Conservation (phyloP, 2,888 invertebrate genomes). For the Drosophila subsilvestris region DNA sequence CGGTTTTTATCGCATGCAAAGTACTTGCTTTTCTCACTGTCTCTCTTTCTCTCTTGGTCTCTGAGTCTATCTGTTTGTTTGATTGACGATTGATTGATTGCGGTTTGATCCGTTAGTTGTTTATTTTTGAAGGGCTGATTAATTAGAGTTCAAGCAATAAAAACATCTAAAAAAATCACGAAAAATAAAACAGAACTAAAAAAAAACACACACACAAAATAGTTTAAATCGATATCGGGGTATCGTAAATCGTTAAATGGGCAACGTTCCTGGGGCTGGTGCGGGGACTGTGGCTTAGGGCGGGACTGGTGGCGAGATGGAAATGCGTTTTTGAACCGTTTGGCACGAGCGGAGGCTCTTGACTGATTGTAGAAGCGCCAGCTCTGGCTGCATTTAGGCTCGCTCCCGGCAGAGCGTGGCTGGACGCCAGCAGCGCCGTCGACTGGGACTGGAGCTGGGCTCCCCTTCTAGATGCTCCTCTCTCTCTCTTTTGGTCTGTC, state of each 20-base stretch:
- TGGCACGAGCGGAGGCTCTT: constrained; percentile 81
- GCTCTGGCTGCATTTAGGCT: constrained; percentile 79
- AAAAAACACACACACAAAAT: background rate
- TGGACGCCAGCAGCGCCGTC: constrained; percentile 20
- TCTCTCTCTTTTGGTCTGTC: background rate
- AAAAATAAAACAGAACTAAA: constrained; percentile 8
- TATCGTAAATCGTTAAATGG: constrained; percentile 1
- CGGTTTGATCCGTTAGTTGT: constrained; percentile 31
- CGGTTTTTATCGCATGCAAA: constrained; percentile 29
- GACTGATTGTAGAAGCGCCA: constrained; percentile 78
- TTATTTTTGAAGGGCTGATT: background rate
- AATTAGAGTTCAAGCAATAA: background rate
- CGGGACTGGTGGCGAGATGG: constrained; percentile 12
- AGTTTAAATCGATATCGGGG: no score
- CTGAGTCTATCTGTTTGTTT: constrained; percentile 55
- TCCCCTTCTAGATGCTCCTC: background rate
- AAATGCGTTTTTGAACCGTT: constrained; percentile 73
- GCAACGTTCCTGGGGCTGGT: background rate
- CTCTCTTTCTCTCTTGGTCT: background rate
- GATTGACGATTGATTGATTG: constrained; percentile 68
- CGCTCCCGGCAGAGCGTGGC: constrained; percentile 44
- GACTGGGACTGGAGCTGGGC: background rate
- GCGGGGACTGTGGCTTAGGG: constrained; percentile 2
- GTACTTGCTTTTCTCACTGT: background rate
- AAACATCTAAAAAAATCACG: constrained; percentile 13